These are phyloP conservation scores for Piaya cayana DNA, from an alignment of 2,113 vertebrate genomes.

Conservation along the genomic window DNA sequence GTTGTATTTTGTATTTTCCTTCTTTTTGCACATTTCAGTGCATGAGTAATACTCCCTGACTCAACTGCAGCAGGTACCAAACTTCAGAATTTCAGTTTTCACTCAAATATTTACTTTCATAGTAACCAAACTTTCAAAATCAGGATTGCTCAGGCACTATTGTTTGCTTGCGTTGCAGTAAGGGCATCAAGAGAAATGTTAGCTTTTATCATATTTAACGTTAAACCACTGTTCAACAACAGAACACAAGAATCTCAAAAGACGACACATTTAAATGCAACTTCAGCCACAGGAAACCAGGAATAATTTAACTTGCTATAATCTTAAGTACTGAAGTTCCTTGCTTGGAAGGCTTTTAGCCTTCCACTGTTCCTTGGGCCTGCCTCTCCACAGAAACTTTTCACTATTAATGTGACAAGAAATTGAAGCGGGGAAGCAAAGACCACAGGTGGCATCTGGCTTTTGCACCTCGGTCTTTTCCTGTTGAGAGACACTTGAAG, in stretches of 20 bases:
- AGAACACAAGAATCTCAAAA: not conserved
- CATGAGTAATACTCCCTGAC: not conserved
- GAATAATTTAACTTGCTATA: not conserved
- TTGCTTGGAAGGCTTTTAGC: not conserved
- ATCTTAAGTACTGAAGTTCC: not conserved
- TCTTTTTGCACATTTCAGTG: not conserved
- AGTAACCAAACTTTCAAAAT: not conserved
- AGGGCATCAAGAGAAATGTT: not conserved
- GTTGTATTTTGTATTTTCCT: not conserved
- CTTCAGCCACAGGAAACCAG: not conserved
- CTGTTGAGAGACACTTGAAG: conserved; percentile 98
- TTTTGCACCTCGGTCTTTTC: conserved; percentile 88
- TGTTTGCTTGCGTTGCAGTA: not conserved
- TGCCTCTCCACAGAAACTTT: not conserved
- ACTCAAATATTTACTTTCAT: not conserved
- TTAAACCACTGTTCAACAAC: not conserved
- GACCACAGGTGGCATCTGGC: not conserved
- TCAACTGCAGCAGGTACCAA: not conserved
- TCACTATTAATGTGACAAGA: not conserved
- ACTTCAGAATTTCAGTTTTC: not conserved
- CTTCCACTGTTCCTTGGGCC: not conserved
- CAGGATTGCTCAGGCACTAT: not conserved
- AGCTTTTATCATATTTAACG: not conserved
- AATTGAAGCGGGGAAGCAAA: not conserved
- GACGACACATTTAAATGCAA: not conserved